Evolutionary conservation across 1,140 invertebrate genomes (phyloP), one percentile per base, ranked within the genome.

Genomic region (Orussus abietinus): DNA sequence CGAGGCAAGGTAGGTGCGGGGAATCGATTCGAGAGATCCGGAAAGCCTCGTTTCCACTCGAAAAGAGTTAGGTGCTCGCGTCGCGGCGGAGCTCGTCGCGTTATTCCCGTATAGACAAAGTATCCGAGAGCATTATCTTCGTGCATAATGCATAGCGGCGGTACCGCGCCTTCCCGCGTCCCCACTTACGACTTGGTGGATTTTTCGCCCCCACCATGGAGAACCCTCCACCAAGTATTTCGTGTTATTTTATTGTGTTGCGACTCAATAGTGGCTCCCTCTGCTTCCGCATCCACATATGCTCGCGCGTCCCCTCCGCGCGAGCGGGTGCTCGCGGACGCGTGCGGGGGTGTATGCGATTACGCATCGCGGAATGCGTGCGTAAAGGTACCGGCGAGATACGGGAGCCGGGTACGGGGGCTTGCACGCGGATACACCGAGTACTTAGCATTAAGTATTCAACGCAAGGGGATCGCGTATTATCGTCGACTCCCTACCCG

Each of bases 41-140:
- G n/a, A n/a, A n/a, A n/a, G n/a, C n/a, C n/a, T n/a, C n/a, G n/a
- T n/a, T n/a, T n/a, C n/a, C n/a, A n/a, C n/a, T n/a, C n/a, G n/a
- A n/a, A n/a, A n/a, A n/a, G n/a, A n/a, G n/a, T n/a, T n/a, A n/a
- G n/a, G n/a, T n/a, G n/a, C n/a, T n/a, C n/a, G n/a, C n/a, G n/a
- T n/a, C n/a, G n/a, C n/a, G n/a, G n/a, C n/a, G 54, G 49, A 55
- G 61, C 56, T 67, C 70, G 64, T 53, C 64, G 64, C 67, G 63
- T 70, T 70, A 72, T 71, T 67, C 64, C 62, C 66, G 64, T 68
- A 69, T 63, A 71, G 66, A 69, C 65, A 64, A 73, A 73, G 68
- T 70, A 71, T 71, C 57, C 59, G 54, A 59, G 65, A 67, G 68
- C 62, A 74, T 74, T 72, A 74, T 74, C 68, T 68, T 71, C 70